Evolutionary conservation across 2,888 invertebrate species (phyloP), one percentile per base, ranked within the genome.

Genomic region (Osmoderma eremita): DNA sequence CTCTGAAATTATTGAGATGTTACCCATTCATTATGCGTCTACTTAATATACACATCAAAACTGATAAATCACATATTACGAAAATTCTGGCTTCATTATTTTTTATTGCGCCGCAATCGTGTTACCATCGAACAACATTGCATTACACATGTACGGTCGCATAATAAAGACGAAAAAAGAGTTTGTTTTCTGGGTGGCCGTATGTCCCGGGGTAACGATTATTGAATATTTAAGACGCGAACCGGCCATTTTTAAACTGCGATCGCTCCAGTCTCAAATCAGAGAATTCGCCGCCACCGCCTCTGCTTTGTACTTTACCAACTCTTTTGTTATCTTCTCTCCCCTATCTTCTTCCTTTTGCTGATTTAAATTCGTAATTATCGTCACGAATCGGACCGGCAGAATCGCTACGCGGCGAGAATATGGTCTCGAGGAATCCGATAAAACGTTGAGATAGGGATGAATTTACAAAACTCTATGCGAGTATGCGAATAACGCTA

Each of bases 201-300:
- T 10, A 58, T 58, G 17, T 45, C 58, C 58, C 17, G 45, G 22
- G 58, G 58, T 58, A 58, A 58, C 42, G 58, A 58, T 58, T 58
- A 58, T 58, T 58, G 58, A 58, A 58, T 58, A 58, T 58, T 58
- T 58, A 58, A 58, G 22, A 41, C 41, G 41, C 15, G 56, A 56
- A 56, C 56, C n/a, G 56, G 41, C 39, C 22, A 20, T 48, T 48
- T 48, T 48, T 48, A 48, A 48, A 48, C 48, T 17, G n/a, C 18
- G 41, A 56, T 39, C 56, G 41, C 41, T 18, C 20, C 36, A 18
- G 22, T 41, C 56, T 42, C 22, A 56, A 56, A 56, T 56, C 56
- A 56, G 41, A 22, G 12, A 22, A 56, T 56, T 41, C 41, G 22
- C 41, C 56, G 56, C 56, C 56, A 41, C 56, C 56, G 56, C 56